These are phyloP conservation scores for Sphaerophoria rueppellii DNA, from an alignment of 2,888 invertebrate species.

Conservation along the genomic window DNA sequence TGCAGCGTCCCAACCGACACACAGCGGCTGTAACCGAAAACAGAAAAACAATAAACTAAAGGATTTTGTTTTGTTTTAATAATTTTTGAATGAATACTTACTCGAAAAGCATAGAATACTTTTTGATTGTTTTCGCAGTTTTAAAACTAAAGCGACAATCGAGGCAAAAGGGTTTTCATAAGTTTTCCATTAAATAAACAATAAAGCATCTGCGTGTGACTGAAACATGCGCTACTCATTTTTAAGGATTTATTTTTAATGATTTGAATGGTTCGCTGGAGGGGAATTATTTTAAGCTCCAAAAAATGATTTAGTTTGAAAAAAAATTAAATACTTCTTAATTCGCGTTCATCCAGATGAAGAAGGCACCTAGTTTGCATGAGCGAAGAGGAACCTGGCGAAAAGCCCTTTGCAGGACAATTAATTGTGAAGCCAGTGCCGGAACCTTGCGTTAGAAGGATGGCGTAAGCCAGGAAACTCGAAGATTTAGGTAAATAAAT, in stretches of 20 bases:
- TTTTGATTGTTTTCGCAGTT: conserved; percentile 20
- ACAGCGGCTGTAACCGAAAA: conserved; percentile 38
- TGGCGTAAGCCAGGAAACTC: too few relatives aligned
- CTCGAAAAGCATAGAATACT: neutral
- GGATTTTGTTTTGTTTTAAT: conserved; percentile 35
- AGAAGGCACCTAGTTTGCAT: too few relatives aligned
- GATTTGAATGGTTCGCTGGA: neutral
- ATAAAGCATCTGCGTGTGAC: conserved; percentile 64
- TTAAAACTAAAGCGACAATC: conserved; percentile 49
- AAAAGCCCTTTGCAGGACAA: too few relatives aligned
- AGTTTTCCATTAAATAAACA: conserved; percentile 53
- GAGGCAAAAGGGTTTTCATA: conserved; percentile 51
- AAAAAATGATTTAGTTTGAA: neutral
- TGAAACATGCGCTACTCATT: conserved; percentile 44
- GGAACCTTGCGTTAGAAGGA: too few relatives aligned
- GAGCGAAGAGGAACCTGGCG: too few relatives aligned
- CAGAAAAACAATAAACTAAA: conserved; percentile 42
- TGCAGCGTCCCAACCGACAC: neutral
- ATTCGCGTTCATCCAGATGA: neutral
- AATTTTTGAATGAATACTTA: conserved; percentile 32
- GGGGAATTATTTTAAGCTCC: neutral
- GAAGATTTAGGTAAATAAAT: too few relatives aligned
- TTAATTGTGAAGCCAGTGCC: too few relatives aligned
- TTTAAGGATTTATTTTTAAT: conserved; percentile 29
- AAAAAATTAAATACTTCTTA: neutral